Evolutionary conservation across 2,113 vertebrate genomes (phyloP).

Genomic region (Atherinomorus stipes): DNA sequence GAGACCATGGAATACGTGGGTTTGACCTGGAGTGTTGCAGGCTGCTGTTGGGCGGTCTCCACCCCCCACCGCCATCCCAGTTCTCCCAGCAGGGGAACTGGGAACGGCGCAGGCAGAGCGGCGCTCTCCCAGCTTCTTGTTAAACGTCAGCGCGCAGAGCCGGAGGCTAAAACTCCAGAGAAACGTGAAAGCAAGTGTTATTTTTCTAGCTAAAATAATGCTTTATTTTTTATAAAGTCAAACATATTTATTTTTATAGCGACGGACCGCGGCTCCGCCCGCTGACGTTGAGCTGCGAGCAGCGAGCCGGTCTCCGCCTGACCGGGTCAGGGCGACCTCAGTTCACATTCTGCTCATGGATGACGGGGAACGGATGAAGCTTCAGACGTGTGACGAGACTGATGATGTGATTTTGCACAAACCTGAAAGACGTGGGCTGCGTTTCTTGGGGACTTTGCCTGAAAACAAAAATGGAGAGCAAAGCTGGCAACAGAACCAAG

Average conservation of each 20-base stretch:
- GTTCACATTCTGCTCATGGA: constrained; percentile 71
- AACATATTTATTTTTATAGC: constrained; percentile 48
- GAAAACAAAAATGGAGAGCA: constrained; percentile 25
- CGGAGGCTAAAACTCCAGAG: constrained; percentile 8
- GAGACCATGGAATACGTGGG: constrained; percentile 64
- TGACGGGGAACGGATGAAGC: constrained; percentile 76
- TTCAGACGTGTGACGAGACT: constrained; percentile 73
- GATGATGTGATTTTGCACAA: constrained; percentile 83
- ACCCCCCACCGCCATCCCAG: constrained; percentile 3
- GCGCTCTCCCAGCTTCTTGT: constrained; percentile 6
- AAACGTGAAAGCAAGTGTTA: constrained; percentile 24
- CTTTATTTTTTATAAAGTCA: constrained; percentile 34
- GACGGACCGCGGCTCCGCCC: constrained; percentile 13
- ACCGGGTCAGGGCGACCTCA: constrained; percentile 50
- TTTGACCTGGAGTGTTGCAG: constrained; percentile 75
- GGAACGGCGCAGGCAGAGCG: constrained; percentile 23
- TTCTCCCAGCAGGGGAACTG: not conserved
- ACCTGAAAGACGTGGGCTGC: constrained; percentile 66
- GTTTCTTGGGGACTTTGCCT: constrained; percentile 51
- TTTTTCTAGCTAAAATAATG: constrained; percentile 49
- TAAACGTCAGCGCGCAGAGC: constrained; percentile 26
- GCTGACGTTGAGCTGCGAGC: constrained; percentile 16
- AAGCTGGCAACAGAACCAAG: constrained; percentile 56
- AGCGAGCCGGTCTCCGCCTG: constrained; percentile 1
- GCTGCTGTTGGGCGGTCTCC: constrained; percentile 5